Evolutionary conservation across 1,140 invertebrate species (phyloP).

Genomic region (Onthophagus taurus): DNA sequence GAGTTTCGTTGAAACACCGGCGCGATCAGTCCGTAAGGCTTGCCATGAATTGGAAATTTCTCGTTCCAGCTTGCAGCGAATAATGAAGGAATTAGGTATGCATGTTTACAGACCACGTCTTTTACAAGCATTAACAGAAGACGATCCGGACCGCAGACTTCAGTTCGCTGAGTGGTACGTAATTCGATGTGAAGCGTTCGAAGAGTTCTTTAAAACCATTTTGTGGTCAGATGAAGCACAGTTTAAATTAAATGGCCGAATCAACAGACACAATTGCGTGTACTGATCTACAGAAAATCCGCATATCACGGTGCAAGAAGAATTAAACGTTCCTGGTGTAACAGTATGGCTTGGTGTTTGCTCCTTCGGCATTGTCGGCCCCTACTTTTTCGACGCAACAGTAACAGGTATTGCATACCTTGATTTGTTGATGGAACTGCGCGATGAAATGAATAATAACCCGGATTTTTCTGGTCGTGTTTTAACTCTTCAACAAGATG

Average conservation of each 20-base stretch:
- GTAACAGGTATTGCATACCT: no score
- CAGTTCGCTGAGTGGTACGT: not conserved
- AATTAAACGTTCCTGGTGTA: constrained; percentile 6
- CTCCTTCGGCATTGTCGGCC: not conserved
- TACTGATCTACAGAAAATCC: constrained; percentile 9
- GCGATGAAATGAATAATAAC: not conserved
- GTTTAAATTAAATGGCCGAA: constrained; percentile 12
- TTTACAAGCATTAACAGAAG: constrained; percentile 7
- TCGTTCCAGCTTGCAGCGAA: not conserved
- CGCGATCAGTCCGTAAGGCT: constrained; percentile 6
- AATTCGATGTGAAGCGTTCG: not conserved
- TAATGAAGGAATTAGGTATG: not conserved
- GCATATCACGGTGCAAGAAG: constrained; percentile 9
- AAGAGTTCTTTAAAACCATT: not conserved
- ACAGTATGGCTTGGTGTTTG: constrained; percentile 2
- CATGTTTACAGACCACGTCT: constrained; percentile 8
- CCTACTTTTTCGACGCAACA: constrained; percentile 4
- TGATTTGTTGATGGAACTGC: no score
- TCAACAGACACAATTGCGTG: constrained; percentile 14
- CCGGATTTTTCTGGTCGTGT: not conserved
- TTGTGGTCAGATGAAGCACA: constrained; percentile 11
- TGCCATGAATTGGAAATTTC: constrained; percentile 1
- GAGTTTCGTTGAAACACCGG: constrained; percentile 13
- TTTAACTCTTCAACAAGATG: constrained; percentile 9
- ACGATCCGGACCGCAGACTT: constrained; percentile 7